These are phyloP conservation scores for Chaetura pelagica DNA, from an alignment of 2,113 vertebrate species.

Conservation along the genomic window DNA sequence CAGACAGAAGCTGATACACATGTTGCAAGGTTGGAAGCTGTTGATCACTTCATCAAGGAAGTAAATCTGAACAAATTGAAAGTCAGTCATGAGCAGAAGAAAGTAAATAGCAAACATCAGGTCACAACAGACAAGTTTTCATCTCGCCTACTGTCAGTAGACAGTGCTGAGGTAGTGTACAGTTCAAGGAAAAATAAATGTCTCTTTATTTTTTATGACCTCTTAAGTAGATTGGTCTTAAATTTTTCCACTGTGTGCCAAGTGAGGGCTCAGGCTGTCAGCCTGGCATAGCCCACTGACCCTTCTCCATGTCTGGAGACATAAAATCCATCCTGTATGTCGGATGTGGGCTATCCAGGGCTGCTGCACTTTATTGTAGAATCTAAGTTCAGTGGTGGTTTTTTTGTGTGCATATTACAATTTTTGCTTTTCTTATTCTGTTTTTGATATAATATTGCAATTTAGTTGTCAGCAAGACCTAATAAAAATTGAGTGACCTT, in stretches of 20 bases:
- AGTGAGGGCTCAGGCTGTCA: background rate
- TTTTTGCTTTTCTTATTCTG: background rate
- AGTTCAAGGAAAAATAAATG: background rate
- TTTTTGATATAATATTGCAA: background rate
- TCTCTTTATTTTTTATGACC: background rate
- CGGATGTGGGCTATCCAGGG: background rate
- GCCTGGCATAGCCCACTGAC: background rate
- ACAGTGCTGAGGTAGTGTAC: constrained; percentile 63
- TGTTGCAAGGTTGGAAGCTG: constrained; percentile 72
- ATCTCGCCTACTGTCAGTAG: background rate
- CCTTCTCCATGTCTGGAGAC: background rate
- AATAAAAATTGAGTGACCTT: background rate
- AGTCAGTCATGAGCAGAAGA: background rate
- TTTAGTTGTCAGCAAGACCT: background rate
- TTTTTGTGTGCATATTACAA: background rate
- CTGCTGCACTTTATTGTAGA: background rate
- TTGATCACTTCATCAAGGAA: constrained; percentile 74
- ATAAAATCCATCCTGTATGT: background rate
- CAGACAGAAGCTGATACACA: constrained; percentile 77
- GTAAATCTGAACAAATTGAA: constrained; percentile 23
- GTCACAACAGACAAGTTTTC: background rate
- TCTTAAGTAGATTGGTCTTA: background rate
- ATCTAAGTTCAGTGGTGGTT: background rate
- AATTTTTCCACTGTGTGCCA: background rate
- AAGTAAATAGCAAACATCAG: background rate